phyloP scores from a whole-genome alignment of 2,113 vertebrate genomes.

The Apteryx owenii region DNA sequence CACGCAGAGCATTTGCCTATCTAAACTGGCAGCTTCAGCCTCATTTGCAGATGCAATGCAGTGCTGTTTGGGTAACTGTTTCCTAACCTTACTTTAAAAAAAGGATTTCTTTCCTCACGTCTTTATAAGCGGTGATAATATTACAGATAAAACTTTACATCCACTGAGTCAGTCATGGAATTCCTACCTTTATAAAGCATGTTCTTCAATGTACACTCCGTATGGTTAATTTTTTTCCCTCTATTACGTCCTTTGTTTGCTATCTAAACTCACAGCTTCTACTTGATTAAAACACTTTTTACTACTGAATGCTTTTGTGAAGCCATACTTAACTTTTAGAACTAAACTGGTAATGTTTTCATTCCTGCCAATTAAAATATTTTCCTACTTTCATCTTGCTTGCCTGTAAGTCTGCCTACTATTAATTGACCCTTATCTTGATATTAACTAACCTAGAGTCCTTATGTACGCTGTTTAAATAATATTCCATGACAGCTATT shows the following conservation, averaged over 20 bases:
- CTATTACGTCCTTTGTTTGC: background rate
- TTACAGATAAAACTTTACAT: no score
- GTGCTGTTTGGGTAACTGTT: background rate
- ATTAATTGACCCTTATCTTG: background rate
- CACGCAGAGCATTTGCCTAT: background rate
- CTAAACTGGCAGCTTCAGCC: background rate
- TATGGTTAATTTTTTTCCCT: background rate
- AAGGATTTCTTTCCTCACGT: no score
- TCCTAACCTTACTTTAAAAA: background rate
- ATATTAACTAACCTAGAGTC: background rate
- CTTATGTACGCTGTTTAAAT: background rate
- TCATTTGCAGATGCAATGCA: background rate
- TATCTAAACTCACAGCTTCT: background rate
- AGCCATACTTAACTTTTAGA: background rate
- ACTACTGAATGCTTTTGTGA: background rate
- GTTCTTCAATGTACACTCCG: background rate
- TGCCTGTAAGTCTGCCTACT: background rate
- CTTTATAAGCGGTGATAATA: background rate
- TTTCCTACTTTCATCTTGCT: background rate
- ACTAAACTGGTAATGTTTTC: background rate
- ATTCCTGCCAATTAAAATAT: background rate
- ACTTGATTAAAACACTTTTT: background rate
- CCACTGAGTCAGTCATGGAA: background rate
- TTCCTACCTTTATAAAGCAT: background rate
- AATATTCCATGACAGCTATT: background rate